Percentiles rank a stretch among this genome's conserved stretches.
These are phyloP conservation scores for Halocynthia aurantium DNA, from an alignment of 23 tunicate species.

Conservation along the genomic window DNA sequence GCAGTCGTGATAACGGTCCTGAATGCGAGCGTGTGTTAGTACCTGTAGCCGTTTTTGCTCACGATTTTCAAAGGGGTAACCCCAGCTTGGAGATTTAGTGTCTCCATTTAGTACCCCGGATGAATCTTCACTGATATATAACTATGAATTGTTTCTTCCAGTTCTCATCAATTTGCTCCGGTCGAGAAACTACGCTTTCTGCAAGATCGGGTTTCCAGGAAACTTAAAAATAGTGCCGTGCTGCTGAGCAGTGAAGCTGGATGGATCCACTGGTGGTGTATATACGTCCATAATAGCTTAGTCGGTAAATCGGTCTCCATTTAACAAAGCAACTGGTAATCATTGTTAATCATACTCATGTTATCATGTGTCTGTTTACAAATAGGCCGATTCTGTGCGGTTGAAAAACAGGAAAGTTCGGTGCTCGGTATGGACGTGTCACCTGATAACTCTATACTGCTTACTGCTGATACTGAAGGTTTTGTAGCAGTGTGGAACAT, in stretches of 20 bases:
- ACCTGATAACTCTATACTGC: conserved; percentile 44
- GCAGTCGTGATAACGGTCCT: no score
- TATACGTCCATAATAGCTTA: conserved; percentile 43
- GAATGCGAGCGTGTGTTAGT: no score
- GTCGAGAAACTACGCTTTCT: conserved; percentile 59
- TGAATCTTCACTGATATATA: no score
- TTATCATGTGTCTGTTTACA: neutral
- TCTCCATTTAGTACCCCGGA: no score
- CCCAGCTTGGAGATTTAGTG: no score
- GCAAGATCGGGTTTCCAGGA: conserved; percentile 33
- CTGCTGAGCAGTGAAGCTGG: conserved; percentile 80
- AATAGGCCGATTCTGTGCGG: conserved; percentile 59
- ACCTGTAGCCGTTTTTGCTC: no score
- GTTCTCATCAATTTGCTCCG: conserved; percentile 10
- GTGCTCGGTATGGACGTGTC: conserved; percentile 52
- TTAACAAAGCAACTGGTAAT: neutral
- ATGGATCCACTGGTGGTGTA: conserved; percentile 61
- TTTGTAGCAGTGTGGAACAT: conserved; percentile 74
- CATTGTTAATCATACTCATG: neutral
- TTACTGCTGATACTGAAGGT: conserved; percentile 72
- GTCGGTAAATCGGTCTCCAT: conserved; percentile 34
- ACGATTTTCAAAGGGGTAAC: no score
- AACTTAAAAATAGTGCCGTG: conserved; percentile 36
- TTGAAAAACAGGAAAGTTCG: conserved; percentile 41
- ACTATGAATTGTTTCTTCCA: no score